phyloP scores from a whole-genome alignment of 2,888 invertebrate species.

The Sthenelais limicola region DNA sequence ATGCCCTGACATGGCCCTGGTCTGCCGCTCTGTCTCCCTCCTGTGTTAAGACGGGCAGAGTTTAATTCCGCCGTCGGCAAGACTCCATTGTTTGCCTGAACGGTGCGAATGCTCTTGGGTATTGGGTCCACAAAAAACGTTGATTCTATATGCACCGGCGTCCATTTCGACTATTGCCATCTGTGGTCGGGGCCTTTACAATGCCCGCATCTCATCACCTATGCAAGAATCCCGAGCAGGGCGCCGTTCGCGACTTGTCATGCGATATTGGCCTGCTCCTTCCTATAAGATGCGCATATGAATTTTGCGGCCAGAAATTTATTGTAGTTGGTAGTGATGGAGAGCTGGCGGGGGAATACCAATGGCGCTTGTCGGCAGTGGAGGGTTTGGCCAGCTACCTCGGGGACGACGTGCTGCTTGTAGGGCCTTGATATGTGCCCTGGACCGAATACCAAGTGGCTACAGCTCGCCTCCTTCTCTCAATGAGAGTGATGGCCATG shows the following conservation, averaged over 20 bases:
- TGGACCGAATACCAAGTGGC: slow-evolving; percentile 37
- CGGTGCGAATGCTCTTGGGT: not conserved
- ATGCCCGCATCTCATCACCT: slow-evolving; percentile 13
- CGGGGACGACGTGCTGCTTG: slow-evolving; percentile 1
- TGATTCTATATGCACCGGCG: slow-evolving; percentile 38
- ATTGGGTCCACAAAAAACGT: slow-evolving; percentile 21
- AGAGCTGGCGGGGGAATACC: slow-evolving; percentile 27
- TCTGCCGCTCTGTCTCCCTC: slow-evolving; percentile 13
- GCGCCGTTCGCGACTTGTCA: not conserved
- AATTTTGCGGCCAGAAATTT: slow-evolving; percentile 32
- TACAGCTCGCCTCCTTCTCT: too few species aligned
- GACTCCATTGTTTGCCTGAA: slow-evolving; percentile 14
- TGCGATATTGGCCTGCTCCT: slow-evolving; percentile 17
- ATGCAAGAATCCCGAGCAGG: slow-evolving; percentile 23
- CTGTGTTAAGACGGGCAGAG: slow-evolving; percentile 13
- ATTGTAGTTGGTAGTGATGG: slow-evolving; percentile 27
- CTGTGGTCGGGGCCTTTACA: slow-evolving; percentile 13
- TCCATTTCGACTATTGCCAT: slow-evolving; percentile 28
- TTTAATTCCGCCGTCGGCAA: slow-evolving; percentile 20
- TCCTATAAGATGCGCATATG: slow-evolving; percentile 27
- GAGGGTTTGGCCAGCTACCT: not conserved
- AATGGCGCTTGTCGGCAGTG: not conserved
- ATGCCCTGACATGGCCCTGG: slow-evolving; percentile 9
- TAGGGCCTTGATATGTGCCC: slow-evolving; percentile 7
- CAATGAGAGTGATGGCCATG: too few species aligned